Conservation (phyloP, 2,113 vertebrate genomes). For the Lepisosteus osseus region DNA sequence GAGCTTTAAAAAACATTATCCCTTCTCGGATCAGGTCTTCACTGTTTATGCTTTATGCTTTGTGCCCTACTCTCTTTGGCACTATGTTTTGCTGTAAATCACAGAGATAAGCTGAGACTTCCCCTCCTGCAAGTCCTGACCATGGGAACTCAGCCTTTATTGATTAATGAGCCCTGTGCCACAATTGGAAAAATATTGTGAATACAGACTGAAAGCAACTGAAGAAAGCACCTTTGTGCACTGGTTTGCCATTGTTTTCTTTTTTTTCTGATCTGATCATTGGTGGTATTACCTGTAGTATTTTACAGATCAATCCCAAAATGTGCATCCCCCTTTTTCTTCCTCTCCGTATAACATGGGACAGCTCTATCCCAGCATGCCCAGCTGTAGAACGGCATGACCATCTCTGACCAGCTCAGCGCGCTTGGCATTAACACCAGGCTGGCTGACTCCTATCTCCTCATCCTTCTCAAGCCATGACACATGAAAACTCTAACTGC, state of each 20-base stretch:
- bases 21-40: no score
- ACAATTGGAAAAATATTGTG: not conserved
- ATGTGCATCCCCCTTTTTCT: no score
- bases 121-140: not conserved
- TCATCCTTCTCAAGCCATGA: no score
- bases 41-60: no score
- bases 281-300: no score
- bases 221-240: not conserved
- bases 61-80: not conserved
- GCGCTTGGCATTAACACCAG: not conserved
- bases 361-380: not conserved
- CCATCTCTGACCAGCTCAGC: not conserved
- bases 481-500: no score
- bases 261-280: not conserved
- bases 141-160: not conserved
- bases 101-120: conserved; percentile 1
- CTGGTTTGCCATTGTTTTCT: no score
- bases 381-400: conserved; percentile 13
- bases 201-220: not conserved
- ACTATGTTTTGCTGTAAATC: not conserved
- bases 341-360: no score
- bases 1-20: no score
- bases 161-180: not conserved
- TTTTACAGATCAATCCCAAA: no score
- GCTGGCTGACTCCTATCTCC: no score